Evolutionary conservation across 1,140 invertebrate genomes (phyloP).

Genomic region (Tetramorium simillimum): DNA sequence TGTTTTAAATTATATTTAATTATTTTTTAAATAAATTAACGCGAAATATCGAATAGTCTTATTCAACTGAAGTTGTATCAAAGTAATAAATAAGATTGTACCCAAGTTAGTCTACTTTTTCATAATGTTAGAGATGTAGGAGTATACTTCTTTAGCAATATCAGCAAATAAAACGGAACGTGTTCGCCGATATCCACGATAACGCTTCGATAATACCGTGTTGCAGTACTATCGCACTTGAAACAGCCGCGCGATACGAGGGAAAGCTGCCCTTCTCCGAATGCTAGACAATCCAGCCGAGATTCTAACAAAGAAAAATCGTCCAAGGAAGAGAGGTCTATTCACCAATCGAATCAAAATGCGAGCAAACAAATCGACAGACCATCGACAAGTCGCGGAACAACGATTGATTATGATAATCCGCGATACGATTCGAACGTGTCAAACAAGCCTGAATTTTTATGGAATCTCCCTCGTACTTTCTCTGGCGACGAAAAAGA

Average conservation of each 20-base stretch:
- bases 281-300: not conserved
- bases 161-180: not conserved
- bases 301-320: not conserved
- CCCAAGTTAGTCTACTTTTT: not conserved
- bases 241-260: not conserved
- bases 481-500: not conserved
- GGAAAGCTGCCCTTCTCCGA: conserved; percentile 13
- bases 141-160: not conserved
- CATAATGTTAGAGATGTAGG: not conserved
- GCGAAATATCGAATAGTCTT: not conserved
- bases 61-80: not conserved
- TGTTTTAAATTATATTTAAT: not conserved
- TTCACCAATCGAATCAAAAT: not conserved
- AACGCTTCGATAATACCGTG: conserved; percentile 6
- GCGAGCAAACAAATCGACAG: no score
- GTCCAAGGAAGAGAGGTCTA: not conserved
- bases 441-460: not conserved
- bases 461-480: no score
- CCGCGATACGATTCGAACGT: not conserved
- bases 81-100: not conserved
- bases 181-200: not conserved
- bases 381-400: not conserved
- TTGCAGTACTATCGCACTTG: conserved; percentile 49
- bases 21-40: not conserved
- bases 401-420: not conserved